Evolutionary conservation across 2,888 invertebrate species (phyloP), one percentile per base, ranked within the genome.

Genomic region (Pandemis heparana): DNA sequence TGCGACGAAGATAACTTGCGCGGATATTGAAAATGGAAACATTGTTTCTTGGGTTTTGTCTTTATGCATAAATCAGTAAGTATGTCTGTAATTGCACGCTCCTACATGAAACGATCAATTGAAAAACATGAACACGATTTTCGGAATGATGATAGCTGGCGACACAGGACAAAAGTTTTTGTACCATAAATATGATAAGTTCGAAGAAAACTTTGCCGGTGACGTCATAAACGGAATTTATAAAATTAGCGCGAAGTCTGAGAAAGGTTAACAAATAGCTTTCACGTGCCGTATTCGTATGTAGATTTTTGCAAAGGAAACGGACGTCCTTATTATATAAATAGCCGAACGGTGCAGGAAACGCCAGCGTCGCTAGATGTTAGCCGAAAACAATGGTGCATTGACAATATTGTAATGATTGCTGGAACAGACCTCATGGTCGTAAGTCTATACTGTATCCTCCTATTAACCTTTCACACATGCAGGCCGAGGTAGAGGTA

Each of bases 231-330:
- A 53, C n/a, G n/a, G n/a, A n/a, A n/a, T n/a, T n/a, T n/a, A 18
- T 18, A 23, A 56, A 56, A 56, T 56, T 56, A 56, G 56, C 56
- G 56, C 5, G 56, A 56, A 56, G 56, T 56, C 56, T 56, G 56
- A 61, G 69, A 75, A 72, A 69, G 68, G 82, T 78, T 79, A 77
- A 77, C 79, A 77, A 80, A 82, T 79, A 80, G 83, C 86, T 87
- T 89, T 88, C 87, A 80, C 82, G 80, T 73, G 32, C 70, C 76
- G 75, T 84, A 68, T 68, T 64, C 9, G 68, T 63, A 91, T 91
- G 89, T 85, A 88, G 88, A 90, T 88, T 82, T 82, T 76, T 80
- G 79, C 79, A 79, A 82, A 91, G 93, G 93, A 93, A 94, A 86
- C 93, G 93, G 93, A 94, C 84, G 84, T 93, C 93, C 93, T 90